Evolutionary conservation across 2,113 vertebrate species (phyloP).

Genomic region (Sturnus vulgaris): DNA sequence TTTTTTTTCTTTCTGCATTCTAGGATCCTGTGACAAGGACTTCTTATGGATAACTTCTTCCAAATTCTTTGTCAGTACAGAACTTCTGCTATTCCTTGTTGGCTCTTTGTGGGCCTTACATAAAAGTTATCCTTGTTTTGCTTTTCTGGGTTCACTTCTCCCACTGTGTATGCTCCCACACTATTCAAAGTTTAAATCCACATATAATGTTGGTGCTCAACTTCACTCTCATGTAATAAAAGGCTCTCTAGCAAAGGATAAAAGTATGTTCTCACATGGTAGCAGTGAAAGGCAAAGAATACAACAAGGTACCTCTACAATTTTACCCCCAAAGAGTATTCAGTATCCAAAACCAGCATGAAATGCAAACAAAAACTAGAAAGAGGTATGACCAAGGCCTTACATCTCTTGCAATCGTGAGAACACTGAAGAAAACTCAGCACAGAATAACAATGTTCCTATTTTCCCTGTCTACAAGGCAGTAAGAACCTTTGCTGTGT

Average conservation of each 20-base stretch:
- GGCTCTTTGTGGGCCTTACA: background rate
- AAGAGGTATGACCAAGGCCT: background rate
- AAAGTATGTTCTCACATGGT: fast-evolving
- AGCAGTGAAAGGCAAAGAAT: background rate
- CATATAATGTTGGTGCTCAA: background rate
- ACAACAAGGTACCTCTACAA: background rate
- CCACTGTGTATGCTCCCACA: background rate
- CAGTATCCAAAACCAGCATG: background rate
- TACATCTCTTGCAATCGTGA: background rate
- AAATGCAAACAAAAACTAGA: background rate
- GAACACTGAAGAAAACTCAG: background rate
- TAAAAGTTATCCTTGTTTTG: background rate
- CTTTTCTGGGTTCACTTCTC: background rate
- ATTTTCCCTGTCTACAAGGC: background rate
- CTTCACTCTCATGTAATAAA: background rate
- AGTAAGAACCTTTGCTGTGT: background rate
- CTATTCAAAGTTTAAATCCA: background rate
- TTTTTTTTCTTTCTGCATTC: background rate
- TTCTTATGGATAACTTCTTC: background rate
- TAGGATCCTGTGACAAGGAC: background rate
- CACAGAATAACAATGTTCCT: background rate
- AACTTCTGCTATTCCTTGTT: background rate
- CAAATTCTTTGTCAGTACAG: background rate
- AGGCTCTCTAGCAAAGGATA: background rate
- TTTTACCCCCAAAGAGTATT: background rate